Evolutionary conservation across 1,140 invertebrate genomes (phyloP).

Genomic region (Galleria mellonella): DNA sequence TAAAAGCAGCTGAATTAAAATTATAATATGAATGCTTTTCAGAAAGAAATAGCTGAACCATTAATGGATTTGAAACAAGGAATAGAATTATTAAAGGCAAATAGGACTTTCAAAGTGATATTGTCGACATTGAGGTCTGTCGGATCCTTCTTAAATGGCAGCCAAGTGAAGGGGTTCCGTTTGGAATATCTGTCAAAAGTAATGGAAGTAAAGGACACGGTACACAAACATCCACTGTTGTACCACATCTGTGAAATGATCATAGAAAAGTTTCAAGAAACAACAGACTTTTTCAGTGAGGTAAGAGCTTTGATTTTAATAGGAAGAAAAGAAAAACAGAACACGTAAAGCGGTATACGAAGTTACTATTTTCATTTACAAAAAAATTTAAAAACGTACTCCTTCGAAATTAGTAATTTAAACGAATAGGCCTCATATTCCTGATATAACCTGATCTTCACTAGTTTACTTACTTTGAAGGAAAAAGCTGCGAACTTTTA

Average conservation of each 20-base stretch:
- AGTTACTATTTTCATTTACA: too few species aligned
- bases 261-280: constrained; percentile 96
- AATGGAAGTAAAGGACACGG: constrained; percentile 99
- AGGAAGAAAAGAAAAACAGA: too few species aligned
- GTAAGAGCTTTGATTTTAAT: constrained; percentile 65
- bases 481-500: too few species aligned
- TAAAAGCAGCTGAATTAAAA: too few species aligned
- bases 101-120: constrained; percentile 96
- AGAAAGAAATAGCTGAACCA: constrained; percentile 97
- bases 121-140: constrained; percentile 94
- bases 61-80: constrained; percentile 98
- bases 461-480: too few species aligned
- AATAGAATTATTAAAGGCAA: constrained; percentile 91
- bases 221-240: constrained; percentile 97
- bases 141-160: constrained; percentile 98
- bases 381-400: too few species aligned
- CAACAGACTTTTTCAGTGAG: constrained; percentile 97
- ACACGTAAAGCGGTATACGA: too few species aligned
- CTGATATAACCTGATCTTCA: too few species aligned
- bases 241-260: constrained; percentile 99
- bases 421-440: too few species aligned
- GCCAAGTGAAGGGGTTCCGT: constrained; percentile 97
- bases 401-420: too few species aligned
- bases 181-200: constrained; percentile 98
- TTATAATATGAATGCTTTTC: constrained; percentile 15